phyloP scores from a whole-genome alignment of 2,888 invertebrate species.

The Stramonita haemastoma region DNA sequence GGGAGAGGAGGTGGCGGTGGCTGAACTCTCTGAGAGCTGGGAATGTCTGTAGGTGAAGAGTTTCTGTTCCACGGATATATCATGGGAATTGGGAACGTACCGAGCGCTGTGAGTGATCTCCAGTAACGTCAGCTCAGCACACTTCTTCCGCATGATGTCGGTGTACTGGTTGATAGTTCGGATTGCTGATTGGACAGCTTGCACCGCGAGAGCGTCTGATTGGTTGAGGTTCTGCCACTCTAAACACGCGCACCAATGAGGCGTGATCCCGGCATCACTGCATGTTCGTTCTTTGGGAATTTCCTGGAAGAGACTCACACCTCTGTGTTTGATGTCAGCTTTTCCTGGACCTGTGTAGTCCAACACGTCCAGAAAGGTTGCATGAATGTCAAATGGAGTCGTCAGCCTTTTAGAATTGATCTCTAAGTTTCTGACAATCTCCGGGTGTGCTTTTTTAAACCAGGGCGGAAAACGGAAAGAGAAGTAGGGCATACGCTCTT shows the following conservation, averaged over 20 bases:
- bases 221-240: constrained; percentile 86
- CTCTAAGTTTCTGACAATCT: constrained; percentile 81
- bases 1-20: neutral
- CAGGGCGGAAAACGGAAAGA: constrained; percentile 86
- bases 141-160: constrained; percentile 76
- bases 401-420: constrained; percentile 85
- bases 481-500: constrained; percentile 93
- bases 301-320: constrained; percentile 71
- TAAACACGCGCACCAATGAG: constrained; percentile 97
- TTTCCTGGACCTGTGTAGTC: constrained; percentile 76
- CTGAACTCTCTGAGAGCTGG: neutral
- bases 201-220: constrained; percentile 79
- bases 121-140: constrained; percentile 78
- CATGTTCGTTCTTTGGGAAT: constrained; percentile 87
- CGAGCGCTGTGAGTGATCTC: constrained; percentile 85
- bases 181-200: constrained; percentile 80
- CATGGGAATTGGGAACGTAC: constrained; percentile 73
- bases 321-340: constrained; percentile 57
- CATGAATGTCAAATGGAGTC: constrained; percentile 93
- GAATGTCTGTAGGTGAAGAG: neutral
- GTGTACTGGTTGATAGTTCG: constrained; percentile 82
- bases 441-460: constrained; percentile 82
- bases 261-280: constrained; percentile 91
- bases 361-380: constrained; percentile 86
- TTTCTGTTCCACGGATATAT: neutral